phyloP scores from a whole-genome alignment of 2,113 vertebrate species.

The Tupaia tana region DNA sequence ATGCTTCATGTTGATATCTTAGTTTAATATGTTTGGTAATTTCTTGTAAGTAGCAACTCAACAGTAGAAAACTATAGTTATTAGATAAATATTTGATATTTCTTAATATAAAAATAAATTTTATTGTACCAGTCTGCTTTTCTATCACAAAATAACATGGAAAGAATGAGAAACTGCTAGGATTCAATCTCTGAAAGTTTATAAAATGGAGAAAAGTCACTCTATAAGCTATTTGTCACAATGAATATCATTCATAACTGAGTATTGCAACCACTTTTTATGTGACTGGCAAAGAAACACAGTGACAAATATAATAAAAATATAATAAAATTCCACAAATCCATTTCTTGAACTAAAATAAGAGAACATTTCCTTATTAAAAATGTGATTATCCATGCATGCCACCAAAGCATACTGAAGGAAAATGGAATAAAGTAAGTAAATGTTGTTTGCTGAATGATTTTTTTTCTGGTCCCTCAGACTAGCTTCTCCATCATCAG shows the following conservation, averaged over 20 bases:
- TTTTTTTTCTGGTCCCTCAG: conserved; percentile 45
- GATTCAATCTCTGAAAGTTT: conserved; percentile 50
- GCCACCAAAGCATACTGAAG: conserved; percentile 12
- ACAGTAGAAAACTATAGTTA: neutral
- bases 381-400: conserved; percentile 61
- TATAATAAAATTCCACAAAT: conserved; percentile 48
- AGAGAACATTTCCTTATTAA: conserved; percentile 58
- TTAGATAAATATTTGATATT: neutral
- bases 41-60: conserved; percentile 48
- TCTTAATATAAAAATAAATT: conserved; percentile 28
- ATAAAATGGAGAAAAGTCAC: conserved; percentile 50
- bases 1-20: conserved; percentile 19
- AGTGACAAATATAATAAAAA: conserved; percentile 40
- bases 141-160: neutral
- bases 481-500: conserved; percentile 64
- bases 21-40: conserved; percentile 39
- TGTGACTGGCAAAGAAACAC: conserved; percentile 50
- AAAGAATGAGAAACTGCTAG: conserved; percentile 22
- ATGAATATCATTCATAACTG: neutral
- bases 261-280: conserved; percentile 41
- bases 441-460: conserved; percentile 42
- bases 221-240: conserved; percentile 46
- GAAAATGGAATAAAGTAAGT: conserved; percentile 51
- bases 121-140: conserved; percentile 8
- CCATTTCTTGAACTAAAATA: conserved; percentile 47